These are phyloP conservation scores for Melipona bicolor DNA, from an alignment of 2,888 invertebrate genomes.

Conservation along the genomic window DNA sequence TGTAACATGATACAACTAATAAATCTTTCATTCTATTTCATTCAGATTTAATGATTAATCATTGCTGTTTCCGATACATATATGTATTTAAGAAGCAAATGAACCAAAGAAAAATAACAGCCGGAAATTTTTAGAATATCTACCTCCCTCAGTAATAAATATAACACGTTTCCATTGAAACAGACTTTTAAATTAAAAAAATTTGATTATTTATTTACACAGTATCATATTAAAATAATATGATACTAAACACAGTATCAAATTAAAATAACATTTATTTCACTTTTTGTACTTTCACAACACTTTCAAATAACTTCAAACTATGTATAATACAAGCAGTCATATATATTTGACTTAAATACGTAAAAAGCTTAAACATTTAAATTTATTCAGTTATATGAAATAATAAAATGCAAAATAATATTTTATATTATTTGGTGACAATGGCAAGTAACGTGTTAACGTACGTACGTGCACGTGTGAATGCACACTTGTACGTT, in stretches of 20 bases:
- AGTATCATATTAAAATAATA: slow-evolving; percentile 18
- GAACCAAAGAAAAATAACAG: too few relatives aligned
- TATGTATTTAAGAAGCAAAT: not conserved
- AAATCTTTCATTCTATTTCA: not conserved
- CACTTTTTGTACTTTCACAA: not conserved
- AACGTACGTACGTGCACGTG: slow-evolving; percentile 1
- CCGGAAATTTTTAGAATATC: not conserved
- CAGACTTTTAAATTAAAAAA: slow-evolving; percentile 6
- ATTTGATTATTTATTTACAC: not conserved
- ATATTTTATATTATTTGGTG: too few relatives aligned
- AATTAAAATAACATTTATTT: slow-evolving; percentile 23
- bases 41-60: not conserved
- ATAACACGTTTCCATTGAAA: not conserved
- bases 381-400: slow-evolving; percentile 44
- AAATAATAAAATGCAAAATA: slow-evolving; percentile 63
- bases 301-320: slow-evolving; percentile 18
- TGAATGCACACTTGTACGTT: not conserved
- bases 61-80: not conserved
- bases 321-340: slow-evolving; percentile 8
- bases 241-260: not conserved
- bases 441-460: not conserved
- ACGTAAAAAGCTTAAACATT: slow-evolving; percentile 36
- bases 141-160: not conserved
- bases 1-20: not conserved
- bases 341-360: slow-evolving; percentile 37